Evolutionary conservation across 2,797 vertebrate species (phyloP).

Genomic region (Craterocephalus amniculus): DNA sequence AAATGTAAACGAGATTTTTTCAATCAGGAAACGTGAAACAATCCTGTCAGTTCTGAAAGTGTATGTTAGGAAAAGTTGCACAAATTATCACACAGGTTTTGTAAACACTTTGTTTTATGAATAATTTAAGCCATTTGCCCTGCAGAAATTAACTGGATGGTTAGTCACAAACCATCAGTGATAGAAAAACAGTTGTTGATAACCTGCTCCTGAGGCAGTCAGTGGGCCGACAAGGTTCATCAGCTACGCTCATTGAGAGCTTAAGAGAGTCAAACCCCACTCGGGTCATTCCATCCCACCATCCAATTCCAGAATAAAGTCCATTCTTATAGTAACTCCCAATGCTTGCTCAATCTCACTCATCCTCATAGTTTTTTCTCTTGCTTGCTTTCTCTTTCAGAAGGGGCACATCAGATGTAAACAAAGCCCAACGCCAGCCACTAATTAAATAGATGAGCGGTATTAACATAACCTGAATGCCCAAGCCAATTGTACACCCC

Average conservation of each 20-base stretch:
- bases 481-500: slow-evolving; percentile 85
- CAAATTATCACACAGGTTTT: neutral
- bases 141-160: too few species aligned
- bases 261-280: slow-evolving; percentile 52
- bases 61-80: neutral
- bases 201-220: neutral
- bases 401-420: slow-evolving; percentile 83
- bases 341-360: slow-evolving; percentile 31
- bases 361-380: slow-evolving; percentile 36
- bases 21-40: neutral
- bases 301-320: slow-evolving; percentile 38
- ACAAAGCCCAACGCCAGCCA: slow-evolving; percentile 81
- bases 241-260: slow-evolving; percentile 66
- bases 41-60: neutral
- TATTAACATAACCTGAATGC: slow-evolving; percentile 91
- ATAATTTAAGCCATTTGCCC: too few species aligned
- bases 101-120: neutral
- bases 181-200: slow-evolving; percentile 12
- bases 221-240: slow-evolving; percentile 40
- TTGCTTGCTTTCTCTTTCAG: slow-evolving; percentile 61
- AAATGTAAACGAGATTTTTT: neutral
- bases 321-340: slow-evolving; percentile 40
- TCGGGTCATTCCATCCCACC: slow-evolving; percentile 55
- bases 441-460: slow-evolving; percentile 89
- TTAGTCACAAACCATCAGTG: neutral